phyloP scores from a whole-genome alignment of 2,113 vertebrate genomes.

The Prunella himalayana region DNA sequence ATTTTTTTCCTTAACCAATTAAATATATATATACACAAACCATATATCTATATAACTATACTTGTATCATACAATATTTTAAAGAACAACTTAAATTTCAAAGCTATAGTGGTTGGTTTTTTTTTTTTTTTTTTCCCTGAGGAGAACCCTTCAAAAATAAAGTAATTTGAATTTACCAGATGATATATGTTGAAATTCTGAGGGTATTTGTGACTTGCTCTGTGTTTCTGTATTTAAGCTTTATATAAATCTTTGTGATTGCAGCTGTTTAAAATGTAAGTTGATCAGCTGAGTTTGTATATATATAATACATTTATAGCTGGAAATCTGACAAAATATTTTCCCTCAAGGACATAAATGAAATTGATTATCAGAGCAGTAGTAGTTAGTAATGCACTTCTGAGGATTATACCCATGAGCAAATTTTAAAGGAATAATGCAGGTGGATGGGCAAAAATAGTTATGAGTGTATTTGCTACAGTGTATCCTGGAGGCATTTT shows the following conservation, averaged over 20 bases:
- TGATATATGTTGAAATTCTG: neutral
- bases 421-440: neutral
- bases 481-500: conserved; percentile 9
- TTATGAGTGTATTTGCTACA: neutral
- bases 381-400: neutral
- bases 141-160: neutral
- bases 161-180: neutral
- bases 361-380: neutral
- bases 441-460: neutral
- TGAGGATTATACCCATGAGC: neutral
- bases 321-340: neutral
- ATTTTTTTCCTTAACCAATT: neutral
- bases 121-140: neutral
- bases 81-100: neutral
- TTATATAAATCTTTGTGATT: neutral
- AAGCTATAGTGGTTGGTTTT: neutral
- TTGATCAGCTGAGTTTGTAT: neutral
- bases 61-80: neutral
- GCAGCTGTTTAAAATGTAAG: neutral
- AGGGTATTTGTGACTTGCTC: neutral
- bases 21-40: neutral
- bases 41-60: neutral
- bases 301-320: neutral
- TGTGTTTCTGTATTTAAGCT: conserved; percentile 24
- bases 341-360: neutral